These are phyloP conservation scores for Papilio gigon DNA, from an alignment of 2,888 invertebrate species.

Conservation along the genomic window DNA sequence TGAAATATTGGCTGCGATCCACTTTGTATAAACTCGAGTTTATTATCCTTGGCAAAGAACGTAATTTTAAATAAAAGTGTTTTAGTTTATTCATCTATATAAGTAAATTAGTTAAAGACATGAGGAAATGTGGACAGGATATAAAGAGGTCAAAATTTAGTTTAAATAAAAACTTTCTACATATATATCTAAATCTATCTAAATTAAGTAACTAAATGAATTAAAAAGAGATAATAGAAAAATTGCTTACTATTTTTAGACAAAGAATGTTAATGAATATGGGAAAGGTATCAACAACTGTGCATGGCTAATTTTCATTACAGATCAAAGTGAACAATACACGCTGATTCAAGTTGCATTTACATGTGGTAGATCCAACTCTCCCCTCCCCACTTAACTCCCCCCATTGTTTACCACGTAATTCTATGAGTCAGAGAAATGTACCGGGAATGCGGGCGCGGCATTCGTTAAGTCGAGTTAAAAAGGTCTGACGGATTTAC, in stretches of 20 bases:
- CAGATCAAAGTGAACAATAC: constrained; percentile 31
- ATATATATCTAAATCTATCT: no score
- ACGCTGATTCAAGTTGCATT: constrained; percentile 15
- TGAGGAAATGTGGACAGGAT: neutral
- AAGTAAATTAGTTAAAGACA: neutral
- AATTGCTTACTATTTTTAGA: no score
- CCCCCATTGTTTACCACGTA: constrained; percentile 31
- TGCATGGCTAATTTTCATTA: neutral
- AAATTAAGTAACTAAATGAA: no score
- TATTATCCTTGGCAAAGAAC: constrained; percentile 15
- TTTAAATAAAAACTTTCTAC: neutral
- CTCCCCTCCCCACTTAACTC: constrained; percentile 1
- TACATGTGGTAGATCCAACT: constrained; percentile 21
- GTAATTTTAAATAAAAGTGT: neutral
- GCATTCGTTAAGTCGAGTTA: constrained; percentile 35
- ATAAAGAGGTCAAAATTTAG: neutral
- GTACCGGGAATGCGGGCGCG: constrained; percentile 42
- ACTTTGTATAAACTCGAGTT: constrained; percentile 15
- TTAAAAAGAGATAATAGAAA: no score
- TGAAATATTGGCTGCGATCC: constrained; percentile 17
- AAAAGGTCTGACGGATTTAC: constrained; percentile 30
- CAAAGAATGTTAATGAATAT: neutral
- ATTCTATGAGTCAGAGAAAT: constrained; percentile 42
- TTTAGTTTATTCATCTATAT: neutral
- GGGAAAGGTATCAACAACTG: neutral